Evolutionary conservation across 1,140 invertebrate species (phyloP).

Genomic region (Panagrolaimus sp.): DNA sequence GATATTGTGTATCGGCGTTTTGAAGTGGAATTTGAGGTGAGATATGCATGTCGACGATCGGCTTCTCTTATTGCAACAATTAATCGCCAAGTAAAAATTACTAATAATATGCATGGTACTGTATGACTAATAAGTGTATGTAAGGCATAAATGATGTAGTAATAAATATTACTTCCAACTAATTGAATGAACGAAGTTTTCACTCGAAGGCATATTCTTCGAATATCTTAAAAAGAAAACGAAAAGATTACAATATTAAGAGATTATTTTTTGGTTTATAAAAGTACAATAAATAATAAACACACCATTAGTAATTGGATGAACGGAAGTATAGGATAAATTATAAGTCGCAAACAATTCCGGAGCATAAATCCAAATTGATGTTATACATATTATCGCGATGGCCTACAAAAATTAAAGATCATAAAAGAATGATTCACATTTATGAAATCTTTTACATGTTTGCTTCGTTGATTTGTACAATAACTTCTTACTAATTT

Average conservation of each 20-base stretch:
- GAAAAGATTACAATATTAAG: background rate
- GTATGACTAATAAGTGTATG: slow-evolving; percentile 54
- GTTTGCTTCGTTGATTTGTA: slow-evolving; percentile 54
- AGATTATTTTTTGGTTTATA: background rate
- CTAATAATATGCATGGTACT: slow-evolving; percentile 53
- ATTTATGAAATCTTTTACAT: slow-evolving; percentile 31
- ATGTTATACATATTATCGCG: slow-evolving; percentile 46
- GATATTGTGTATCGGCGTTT: slow-evolving; percentile 16
- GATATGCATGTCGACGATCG: slow-evolving; percentile 49
- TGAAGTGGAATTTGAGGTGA: slow-evolving; percentile 22
- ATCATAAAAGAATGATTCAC: background rate
- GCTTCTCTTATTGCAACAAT: slow-evolving; percentile 52
- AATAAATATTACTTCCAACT: slow-evolving; percentile 53
- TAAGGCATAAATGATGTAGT: slow-evolving; percentile 47
- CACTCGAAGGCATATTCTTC: slow-evolving; percentile 42
- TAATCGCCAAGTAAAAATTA: slow-evolving; percentile 56
- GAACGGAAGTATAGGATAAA: slow-evolving; percentile 34
- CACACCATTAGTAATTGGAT: slow-evolving; percentile 40
- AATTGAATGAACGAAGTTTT: slow-evolving; percentile 42
- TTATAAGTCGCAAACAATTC: slow-evolving; percentile 56
- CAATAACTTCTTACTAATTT: slow-evolving; percentile 53
- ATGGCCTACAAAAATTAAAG: slow-evolving; percentile 46
- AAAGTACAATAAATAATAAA: slow-evolving; percentile 20
- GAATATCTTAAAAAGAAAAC: slow-evolving; percentile 39
- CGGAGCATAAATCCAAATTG: slow-evolving; percentile 53